phyloP scores from a whole-genome alignment of 37 sponge, comb jelly and placozoan genomes.

The Tethya wilhelma region DNA sequence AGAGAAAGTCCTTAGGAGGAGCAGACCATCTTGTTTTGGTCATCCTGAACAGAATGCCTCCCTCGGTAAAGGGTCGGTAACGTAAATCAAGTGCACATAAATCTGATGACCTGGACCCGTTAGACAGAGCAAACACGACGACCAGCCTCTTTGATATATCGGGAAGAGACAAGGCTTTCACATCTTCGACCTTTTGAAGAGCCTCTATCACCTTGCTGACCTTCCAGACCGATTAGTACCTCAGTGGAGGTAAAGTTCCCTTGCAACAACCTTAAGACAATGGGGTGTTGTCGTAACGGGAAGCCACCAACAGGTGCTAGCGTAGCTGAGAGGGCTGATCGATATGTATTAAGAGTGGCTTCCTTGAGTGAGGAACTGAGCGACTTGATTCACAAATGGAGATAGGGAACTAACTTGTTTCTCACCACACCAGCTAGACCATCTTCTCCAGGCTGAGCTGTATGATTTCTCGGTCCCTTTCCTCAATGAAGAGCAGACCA shows the following conservation, averaged over 20 bases:
- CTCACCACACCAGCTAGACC: slow-evolving; percentile 45
- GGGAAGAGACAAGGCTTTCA: slow-evolving; percentile 21
- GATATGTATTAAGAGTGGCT: slow-evolving; percentile 11
- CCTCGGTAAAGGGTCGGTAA: too few relatives aligned
- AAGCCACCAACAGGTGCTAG: slow-evolving; percentile 5
- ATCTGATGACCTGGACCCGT: slow-evolving; percentile 29
- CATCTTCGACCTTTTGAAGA: neutral
- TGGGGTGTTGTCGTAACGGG: slow-evolving; percentile 40
- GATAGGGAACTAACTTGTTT: slow-evolving; percentile 37
- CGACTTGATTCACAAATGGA: slow-evolving; percentile 8
- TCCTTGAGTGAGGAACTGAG: slow-evolving; percentile 21
- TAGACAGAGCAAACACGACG: slow-evolving; percentile 32
- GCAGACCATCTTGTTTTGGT: too few relatives aligned
- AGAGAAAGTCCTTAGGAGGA: too few relatives aligned
- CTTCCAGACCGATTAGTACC: slow-evolving; percentile 47
- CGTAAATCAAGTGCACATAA: too few relatives aligned
- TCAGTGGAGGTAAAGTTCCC: slow-evolving; percentile 33
- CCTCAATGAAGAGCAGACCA: slow-evolving; percentile 34
- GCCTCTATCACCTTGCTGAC: slow-evolving; percentile 6
- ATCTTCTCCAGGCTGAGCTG: slow-evolving; percentile 38
- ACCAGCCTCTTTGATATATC: slow-evolving; percentile 17
- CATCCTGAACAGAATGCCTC: too few relatives aligned
- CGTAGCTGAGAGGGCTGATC: slow-evolving; percentile 39
- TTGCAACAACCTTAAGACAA: slow-evolving; percentile 23
- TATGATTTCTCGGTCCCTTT: slow-evolving; percentile 41